phyloP scores from a whole-genome alignment of 2,888 invertebrate species.

The Crossocerus cetratus region DNA sequence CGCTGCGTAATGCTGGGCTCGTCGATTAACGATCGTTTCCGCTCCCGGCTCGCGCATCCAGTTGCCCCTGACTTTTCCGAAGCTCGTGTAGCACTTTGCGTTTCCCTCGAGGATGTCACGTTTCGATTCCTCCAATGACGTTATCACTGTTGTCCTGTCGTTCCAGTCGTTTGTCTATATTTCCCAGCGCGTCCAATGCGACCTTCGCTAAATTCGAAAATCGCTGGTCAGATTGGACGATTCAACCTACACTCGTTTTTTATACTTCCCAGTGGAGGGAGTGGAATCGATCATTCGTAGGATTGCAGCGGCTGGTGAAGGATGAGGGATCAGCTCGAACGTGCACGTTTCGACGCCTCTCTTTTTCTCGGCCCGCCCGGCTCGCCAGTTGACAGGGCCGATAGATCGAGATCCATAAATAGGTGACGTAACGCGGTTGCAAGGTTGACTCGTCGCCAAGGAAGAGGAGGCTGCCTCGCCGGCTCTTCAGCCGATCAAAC shows the following conservation, averaged over 20 bases:
- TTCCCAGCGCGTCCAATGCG: too few relatives aligned
- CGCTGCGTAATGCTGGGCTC: slow-evolving; percentile 55
- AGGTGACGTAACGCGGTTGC: slow-evolving; percentile 34
- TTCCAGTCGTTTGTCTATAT: too few relatives aligned
- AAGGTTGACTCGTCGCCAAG: slow-evolving; percentile 12
- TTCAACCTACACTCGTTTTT: background rate
- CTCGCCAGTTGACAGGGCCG: background rate
- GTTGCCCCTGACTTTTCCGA: slow-evolving; percentile 2
- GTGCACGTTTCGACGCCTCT: too few relatives aligned
- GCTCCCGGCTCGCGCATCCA: slow-evolving; percentile 41
- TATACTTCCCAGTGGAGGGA: background rate
- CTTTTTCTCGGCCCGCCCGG: background rate
- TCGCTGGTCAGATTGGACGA: background rate
- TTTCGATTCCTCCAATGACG: too few relatives aligned
- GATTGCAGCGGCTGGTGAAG: too few relatives aligned
- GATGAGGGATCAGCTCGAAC: too few relatives aligned
- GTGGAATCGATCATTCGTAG: slow-evolving; percentile 12
- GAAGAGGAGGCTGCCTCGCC: slow-evolving; percentile 18
- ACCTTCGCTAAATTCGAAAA: background rate
- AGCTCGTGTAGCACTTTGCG: too few relatives aligned
- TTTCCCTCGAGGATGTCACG: too few relatives aligned
- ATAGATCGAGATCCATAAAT: slow-evolving; percentile 6
- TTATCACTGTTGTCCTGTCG: too few relatives aligned
- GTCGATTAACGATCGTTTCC: slow-evolving; percentile 67
- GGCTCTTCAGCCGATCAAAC: slow-evolving; percentile 45